Evolutionary conservation across 35 echinoderm and acorn worm genomes (phyloP).

Genomic region (Amphiura filiformis): DNA sequence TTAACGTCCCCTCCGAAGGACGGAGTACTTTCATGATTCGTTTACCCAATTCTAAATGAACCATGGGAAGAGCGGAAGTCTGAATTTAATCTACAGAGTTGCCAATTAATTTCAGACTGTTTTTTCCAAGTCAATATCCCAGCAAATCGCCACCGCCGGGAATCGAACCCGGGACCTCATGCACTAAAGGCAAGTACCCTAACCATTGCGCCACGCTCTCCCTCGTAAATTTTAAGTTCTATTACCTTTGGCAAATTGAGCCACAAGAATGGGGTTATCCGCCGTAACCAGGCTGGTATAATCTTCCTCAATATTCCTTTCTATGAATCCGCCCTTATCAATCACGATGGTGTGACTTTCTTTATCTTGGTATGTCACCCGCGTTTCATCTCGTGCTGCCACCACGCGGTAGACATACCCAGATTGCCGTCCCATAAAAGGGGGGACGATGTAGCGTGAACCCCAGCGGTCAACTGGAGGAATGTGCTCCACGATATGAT

Average conservation of each 20-base stretch:
- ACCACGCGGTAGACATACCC: constrained; percentile 6
- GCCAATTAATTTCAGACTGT: too few species aligned
- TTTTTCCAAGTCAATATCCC: too few species aligned
- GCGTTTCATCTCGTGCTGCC: background rate
- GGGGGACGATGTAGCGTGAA: background rate
- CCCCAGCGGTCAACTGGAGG: constrained; percentile 27
- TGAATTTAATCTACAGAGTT: too few species aligned
- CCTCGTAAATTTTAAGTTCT: too few species aligned
- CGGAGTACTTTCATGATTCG: too few species aligned
- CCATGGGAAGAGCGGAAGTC: too few species aligned
- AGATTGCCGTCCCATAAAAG: background rate
- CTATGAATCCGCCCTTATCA: background rate
- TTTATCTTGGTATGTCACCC: background rate
- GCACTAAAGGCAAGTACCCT: too few species aligned
- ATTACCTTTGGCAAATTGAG: constrained; percentile 18
- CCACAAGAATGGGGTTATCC: constrained; percentile 11
- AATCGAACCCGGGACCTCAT: too few species aligned
- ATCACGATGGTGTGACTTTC: background rate
- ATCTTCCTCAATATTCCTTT: background rate
- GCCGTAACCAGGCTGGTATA: background rate
- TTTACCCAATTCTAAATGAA: too few species aligned
- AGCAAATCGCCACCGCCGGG: too few species aligned
- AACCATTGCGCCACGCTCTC: too few species aligned
- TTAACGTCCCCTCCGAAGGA: too few species aligned
- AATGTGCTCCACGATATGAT: constrained; percentile 33